Evolutionary conservation across 2,888 invertebrate genomes (phyloP), one percentile per base, ranked within the genome.

Genomic region (Melinopterus prodromus): DNA sequence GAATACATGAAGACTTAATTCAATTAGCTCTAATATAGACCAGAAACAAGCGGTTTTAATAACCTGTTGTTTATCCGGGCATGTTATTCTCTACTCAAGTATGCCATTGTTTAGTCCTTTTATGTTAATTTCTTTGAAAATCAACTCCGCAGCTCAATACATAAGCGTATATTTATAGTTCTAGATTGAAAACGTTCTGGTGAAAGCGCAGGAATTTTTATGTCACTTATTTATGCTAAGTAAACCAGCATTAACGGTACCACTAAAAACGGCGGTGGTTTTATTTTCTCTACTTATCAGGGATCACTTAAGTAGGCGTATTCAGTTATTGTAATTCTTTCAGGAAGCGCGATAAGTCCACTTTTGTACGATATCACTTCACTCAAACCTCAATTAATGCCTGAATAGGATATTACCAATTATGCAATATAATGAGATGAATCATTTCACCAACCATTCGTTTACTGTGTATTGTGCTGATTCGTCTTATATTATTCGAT

Each of bases 81-180:
- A 9, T 53, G 53, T 53, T 53, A 6, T 53, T 53, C 53, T 53
- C 53, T 9, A 4, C 53, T 53, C 53, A 12, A 53, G 53, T 53
- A 53, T 53, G 53, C 53, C 53, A 53, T 53, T 53, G 53, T 53
- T 53, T 12, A 53, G 5, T 53, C 53, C 53, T 53, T 53, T 53
- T 53, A 53, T 53, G 53, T 53, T 53, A 53, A 53, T 53, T 53
- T 53, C 53, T 53, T 53, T 53, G 53, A 53, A 53, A 53, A 53
- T 12, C 53, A 7, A 53, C 53, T 1, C 26, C 26, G 3, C 26
- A 3, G 26, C 53, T 53, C 12, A 9, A 53, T 12, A 53, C 53
- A 53, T 53, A 9, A 7, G 2, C 53, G 12, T 53, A 53, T 9
- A 53, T 53, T 53, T 53, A 53, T 9, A 9, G 53, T 53, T 53